Percentiles rank a stretch among this genome's conserved stretches.
These are phyloP conservation scores for Okapia johnstoni DNA, from an alignment of 2,113 vertebrate species.

Conservation along the genomic window DNA sequence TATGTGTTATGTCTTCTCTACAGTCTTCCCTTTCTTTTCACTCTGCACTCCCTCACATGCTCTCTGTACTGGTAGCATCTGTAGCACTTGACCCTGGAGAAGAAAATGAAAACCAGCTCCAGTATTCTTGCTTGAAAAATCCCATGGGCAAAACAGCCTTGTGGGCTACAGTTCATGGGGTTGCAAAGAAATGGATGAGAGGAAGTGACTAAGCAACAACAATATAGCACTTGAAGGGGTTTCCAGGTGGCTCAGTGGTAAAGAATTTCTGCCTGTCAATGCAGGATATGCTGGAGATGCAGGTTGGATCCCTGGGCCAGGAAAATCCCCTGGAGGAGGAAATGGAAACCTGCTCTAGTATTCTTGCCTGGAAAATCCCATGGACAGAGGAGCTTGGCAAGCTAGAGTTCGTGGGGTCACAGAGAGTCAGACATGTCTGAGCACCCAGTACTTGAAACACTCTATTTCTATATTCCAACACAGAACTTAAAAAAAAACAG, in stretches of 20 bases:
- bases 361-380: not conserved
- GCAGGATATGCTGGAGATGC: not conserved
- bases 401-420: not conserved
- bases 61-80: not conserved
- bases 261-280: not conserved
- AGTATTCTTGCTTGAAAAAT: not conserved
- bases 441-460: not conserved
- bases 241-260: not conserved
- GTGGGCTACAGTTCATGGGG: not conserved
- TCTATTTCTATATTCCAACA: not conserved
- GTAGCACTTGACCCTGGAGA: not conserved
- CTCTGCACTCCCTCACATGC: fast-evolving
- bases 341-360: not conserved
- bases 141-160: not conserved
- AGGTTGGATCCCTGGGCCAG: not conserved
- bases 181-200: not conserved
- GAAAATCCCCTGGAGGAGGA: not conserved
- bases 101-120: not conserved
- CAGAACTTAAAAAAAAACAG: not conserved
- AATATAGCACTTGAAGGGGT: not conserved
- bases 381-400: not conserved
- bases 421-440: not conserved
- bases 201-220: not conserved
- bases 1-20: not conserved
- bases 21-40: not conserved